Evolutionary conservation across 1,140 invertebrate genomes (phyloP).

Genomic region (Drosophila guanche): DNA sequence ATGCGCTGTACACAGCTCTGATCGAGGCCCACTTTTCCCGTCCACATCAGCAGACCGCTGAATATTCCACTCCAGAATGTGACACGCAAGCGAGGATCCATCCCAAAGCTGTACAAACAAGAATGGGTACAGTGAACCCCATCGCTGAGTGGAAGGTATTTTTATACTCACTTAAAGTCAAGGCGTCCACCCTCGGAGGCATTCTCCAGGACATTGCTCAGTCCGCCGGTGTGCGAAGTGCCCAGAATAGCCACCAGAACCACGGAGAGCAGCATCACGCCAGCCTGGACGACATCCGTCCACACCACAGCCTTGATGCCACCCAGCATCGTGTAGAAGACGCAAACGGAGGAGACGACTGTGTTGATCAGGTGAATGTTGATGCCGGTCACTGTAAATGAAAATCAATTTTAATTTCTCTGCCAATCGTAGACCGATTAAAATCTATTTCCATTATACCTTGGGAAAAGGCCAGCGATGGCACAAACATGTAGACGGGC

Average conservation of each 20-base stretch:
- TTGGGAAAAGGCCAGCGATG: conserved; percentile 91
- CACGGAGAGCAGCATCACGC: conserved; percentile 90
- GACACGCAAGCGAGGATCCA: conserved; percentile 64
- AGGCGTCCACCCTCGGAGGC: conserved; percentile 85
- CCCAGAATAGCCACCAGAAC: conserved; percentile 88
- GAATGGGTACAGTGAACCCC: background rate
- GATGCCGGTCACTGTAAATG: conserved; percentile 88
- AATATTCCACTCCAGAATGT: conserved; percentile 54
- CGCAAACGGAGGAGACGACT: conserved; percentile 89
- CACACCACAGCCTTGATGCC: conserved; percentile 94
- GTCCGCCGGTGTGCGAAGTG: conserved; percentile 87
- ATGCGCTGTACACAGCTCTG: conserved; percentile 77
- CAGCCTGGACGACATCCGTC: conserved; percentile 93
- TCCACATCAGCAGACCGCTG: conserved; percentile 69
- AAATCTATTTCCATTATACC: conserved; percentile 84
- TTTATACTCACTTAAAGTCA: conserved; percentile 86
- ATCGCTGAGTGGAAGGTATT: too few species aligned
- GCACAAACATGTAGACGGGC: conserved; percentile 84
- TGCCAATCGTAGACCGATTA: conserved; percentile 7
- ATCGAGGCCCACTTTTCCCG: conserved; percentile 70
- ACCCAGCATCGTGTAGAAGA: conserved; percentile 92
- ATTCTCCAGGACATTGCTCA: conserved; percentile 86
- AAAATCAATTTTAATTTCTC: conserved; percentile 39
- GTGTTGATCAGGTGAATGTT: conserved; percentile 89
- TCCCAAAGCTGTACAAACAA: conserved; percentile 37